Base-by-base conservation (phyloP, 2,888 invertebrate species). In the Merodon equestris region DNA sequence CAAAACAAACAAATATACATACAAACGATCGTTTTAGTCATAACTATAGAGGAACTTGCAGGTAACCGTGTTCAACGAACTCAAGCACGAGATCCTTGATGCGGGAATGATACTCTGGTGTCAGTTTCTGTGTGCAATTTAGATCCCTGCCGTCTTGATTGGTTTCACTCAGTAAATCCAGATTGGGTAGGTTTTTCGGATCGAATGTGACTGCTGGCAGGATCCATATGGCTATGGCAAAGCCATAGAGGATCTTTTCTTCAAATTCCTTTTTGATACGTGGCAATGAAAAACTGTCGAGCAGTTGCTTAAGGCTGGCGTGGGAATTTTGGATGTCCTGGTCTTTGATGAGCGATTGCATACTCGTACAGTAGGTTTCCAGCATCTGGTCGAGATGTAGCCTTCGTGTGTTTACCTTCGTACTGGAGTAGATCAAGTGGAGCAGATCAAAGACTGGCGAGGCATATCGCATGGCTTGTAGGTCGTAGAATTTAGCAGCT, bases 201-300 rank as follows among this genome's bases (percentile, higher is more conserved):
- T 88, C 87, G 56, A 88, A 88, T 13, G 88, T 88, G 0, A 88
- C 86, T 0, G 88, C 88, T 1, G 88, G 88, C 44, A 88, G 61
- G 40, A 88, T 84, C 88, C 88, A 88, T 83, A 86, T 85, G 1
- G 85, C 84, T 53, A 86, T 85, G 2, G 87, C 88, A 48, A 88
- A 68, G 0, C 88, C 88, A 38, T 88, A 88, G 7, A 87, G 83
- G 12, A 86, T 84, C 42, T 87, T 84, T 10, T 83, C 83, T 48
- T 85, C 84, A 72, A 87, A 86, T 45, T 88, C 86, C 7, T 84
- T 67, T 38, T 83, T 86, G 18, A 88, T 84, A n/a, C 85, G 86
- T 53, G 84, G 82, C 51, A 86, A 48, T 0, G 87, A 85, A 63
- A 85, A 88, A 1, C 81, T 83, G 0, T 84, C 79, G 17, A 83